Evolutionary conservation across 2,888 invertebrate species (phyloP), one percentile per base, ranked within the genome.

Genomic region (Subacronicta megacephala): DNA sequence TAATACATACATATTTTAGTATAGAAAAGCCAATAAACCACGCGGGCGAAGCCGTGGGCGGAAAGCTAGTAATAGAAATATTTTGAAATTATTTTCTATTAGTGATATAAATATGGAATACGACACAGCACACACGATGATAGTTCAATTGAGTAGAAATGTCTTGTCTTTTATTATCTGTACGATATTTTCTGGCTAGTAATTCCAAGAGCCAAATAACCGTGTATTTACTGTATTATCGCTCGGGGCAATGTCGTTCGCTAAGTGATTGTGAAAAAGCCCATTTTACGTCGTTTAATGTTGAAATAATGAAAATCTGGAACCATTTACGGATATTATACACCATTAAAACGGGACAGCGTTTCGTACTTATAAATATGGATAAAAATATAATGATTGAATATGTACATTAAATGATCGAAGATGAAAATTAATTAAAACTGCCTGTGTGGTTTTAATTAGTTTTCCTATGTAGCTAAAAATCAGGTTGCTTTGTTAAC

Each of bases 121-220:
- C 53, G 23, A 46, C 26, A 53, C 7, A 33, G 41, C n/a, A 31
- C 26, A 17, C 17, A 35, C 55, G 55, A 71, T 72, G 77, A 73
- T 46, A 56, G 50, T 47, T 41, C 35, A 49, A 62, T 53, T 62
- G 17, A 56, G 31, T 61, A 59, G 42, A 63, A 54, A 57, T 42
- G 20, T 57, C 67, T 60, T 44, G 78, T 76, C 84, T 85, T 84
- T 88, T 80, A 88, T 88, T 86, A 84, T 66, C 62, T 62, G 55
- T 52, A 65, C 60, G 60, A 76, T 76, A 78, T 81, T 85, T 82
- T 83, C 79, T 83, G 78, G 75, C 59, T 76, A 81, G 82, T 83
- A 81, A 83, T 86, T 85, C 73, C 62, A 69, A 75, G 77, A 76
- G 72, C 80, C 78, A 85, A 84, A 83, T 81, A 80, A 81, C 79